Base-by-base conservation (phyloP, 2,113 vertebrate genomes). In the Eulemur macaco region DNA sequence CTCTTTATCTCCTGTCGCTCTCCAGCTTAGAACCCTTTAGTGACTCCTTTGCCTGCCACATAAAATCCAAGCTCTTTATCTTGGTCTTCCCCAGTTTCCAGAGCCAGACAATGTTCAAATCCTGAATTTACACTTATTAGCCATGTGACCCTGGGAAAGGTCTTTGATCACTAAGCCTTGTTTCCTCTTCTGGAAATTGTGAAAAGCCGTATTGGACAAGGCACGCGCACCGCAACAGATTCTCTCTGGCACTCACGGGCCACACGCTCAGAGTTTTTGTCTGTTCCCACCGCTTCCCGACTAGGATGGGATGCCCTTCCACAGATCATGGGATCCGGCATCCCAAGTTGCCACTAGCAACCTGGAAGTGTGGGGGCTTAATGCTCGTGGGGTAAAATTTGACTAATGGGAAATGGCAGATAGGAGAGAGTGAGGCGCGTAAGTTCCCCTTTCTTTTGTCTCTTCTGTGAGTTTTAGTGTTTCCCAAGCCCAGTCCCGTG, bases 171-270 rank as follows among this genome's bases (percentile, higher is more conserved):
- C 47, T 18, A 6, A 37, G 60, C 37, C 17, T 45, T 47, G 2
- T 74, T 93, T 85, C n/a, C 31, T 92, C 34, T 88, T 93, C 45
- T 84, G 69, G 50, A 89, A 92, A 92, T 83, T 37, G 73, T 78
- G 23, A 76, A 90, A 86, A 80, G 23, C 14, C 25, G 14, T 64
- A 37, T 45, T 27, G n/a, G 81, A 64, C 45, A n/a, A 15, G 14
- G 50, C 29, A 45, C 47, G 25, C 2, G 7, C 39, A 45, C 56
- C 2, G 6, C 56, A 12, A 74, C 68, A 52, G 71, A 29, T 60
- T 78, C 34, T 73, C 8, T 8, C 54, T 42, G 56, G 50, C 11
- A 20, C 21, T 91, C 8, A 20, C 17, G 18, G 78, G 39, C 58
- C 60, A 9, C 20, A 1, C 18, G 23, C 25, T 37, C 37, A 82